Evolutionary conservation across 2,888 invertebrate species (phyloP).

Genomic region (Ctenicera cuprea): DNA sequence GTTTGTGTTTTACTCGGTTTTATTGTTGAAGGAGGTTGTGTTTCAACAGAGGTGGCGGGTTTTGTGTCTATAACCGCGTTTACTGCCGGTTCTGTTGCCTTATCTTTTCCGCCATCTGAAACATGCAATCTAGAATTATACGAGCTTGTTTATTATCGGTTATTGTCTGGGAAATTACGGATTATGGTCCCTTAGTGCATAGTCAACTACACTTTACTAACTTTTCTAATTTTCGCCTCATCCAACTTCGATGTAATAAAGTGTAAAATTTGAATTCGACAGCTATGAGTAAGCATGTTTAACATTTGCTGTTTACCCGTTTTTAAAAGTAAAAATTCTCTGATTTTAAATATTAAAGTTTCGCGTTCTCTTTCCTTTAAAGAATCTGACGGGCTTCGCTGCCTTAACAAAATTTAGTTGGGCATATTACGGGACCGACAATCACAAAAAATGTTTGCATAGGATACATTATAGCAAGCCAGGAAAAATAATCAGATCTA

Average conservation of each 20-base stretch:
- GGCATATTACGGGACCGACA: too few relatives aligned
- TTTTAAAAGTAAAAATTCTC: too few relatives aligned
- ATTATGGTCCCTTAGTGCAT: slow-evolving; percentile 19
- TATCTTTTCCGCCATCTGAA: slow-evolving; percentile 56
- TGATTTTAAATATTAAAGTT: too few relatives aligned
- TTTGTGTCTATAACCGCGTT: slow-evolving; percentile 69
- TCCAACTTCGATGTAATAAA: slow-evolving; percentile 5
- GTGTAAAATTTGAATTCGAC: background rate
- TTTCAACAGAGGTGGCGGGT: slow-evolving; percentile 55
- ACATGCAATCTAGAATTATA: slow-evolving; percentile 47
- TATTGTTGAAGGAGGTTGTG: slow-evolving; percentile 65
- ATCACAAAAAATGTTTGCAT: too few relatives aligned
- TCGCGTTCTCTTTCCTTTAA: too few relatives aligned
- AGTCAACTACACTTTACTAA: slow-evolving; percentile 11
- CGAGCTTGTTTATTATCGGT: slow-evolving; percentile 47
- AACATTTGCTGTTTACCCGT: background rate
- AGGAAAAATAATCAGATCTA: too few relatives aligned
- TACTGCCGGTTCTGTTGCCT: slow-evolving; percentile 60
- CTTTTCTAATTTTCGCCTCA: slow-evolving; percentile 20
- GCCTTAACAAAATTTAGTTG: too few relatives aligned
- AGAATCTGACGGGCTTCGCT: too few relatives aligned
- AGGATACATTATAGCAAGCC: too few relatives aligned
- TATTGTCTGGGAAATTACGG: slow-evolving; percentile 42
- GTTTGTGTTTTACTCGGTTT: slow-evolving; percentile 72
- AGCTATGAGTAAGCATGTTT: background rate